Base-by-base conservation (phyloP, 2,797 vertebrate species). In the Catostomus latipinnis region DNA sequence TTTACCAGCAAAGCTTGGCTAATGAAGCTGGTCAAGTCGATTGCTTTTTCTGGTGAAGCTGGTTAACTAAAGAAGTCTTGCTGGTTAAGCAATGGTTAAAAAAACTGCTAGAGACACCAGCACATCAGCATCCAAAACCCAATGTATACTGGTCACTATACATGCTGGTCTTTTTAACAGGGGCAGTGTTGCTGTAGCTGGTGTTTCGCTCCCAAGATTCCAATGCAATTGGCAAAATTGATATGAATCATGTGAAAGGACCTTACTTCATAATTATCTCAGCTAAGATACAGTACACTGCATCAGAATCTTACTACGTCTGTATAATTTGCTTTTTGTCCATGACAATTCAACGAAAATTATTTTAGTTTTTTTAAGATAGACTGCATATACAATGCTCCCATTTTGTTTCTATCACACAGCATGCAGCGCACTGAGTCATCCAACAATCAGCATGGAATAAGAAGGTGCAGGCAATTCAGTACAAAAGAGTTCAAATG, bases 371-470 rank as follows among this genome's bases (percentile, higher is more conserved):
- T 22, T 34, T 34, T 34, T 34, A 70, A 22, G 66, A 70, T 52
- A 62, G 7, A 62, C 12, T 1, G 43, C 52, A 72, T 79, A 69
- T 50, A 79, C 50, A 79, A 65, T 79, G 60, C 77, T 79, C 77
- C 77, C 77, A 79, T 69, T 56, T 76, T 56, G 62, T 58, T 67
- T 65, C 76, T 71, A 63, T 71, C 50, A 79, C 60, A 71, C 58
- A 71, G 76, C 76, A 78, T 58, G 45, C 60, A 79, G 61, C 9
- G 4, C 77, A 79, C 69, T 79, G 77, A 72, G 58, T 79, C 77
- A 79, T 79, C 68, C 2, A 63, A 72, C 61, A 79, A 79, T 79
- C 77, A 79, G 77, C 34, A 49, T 50, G 43, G 60, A 79, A 79
- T 79, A 63, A 71, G 52, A 79, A 72, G 60, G 60, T 79, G 69